Conservation (phyloP, 2,888 invertebrate species). For the Agrilus mali region DNA sequence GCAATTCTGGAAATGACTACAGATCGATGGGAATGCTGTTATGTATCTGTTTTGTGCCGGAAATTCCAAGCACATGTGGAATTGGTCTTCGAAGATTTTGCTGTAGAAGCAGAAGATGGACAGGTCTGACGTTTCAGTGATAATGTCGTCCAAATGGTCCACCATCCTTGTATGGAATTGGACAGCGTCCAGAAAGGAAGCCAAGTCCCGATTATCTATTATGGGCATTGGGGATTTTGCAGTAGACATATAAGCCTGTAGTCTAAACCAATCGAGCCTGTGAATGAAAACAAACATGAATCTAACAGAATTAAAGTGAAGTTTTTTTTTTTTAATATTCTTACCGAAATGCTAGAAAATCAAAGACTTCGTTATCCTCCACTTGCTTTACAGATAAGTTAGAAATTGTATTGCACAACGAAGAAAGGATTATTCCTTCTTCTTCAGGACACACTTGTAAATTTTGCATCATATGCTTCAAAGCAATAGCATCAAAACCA, state of each 20-base stretch:
- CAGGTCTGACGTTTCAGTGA: slow-evolving; percentile 93
- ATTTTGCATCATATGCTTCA: slow-evolving; percentile 75
- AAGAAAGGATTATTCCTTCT: slow-evolving; percentile 86
- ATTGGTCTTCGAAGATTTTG: slow-evolving; percentile 94
- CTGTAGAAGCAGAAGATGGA: slow-evolving; percentile 97
- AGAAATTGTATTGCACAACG: slow-evolving; percentile 80
- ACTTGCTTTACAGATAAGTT: slow-evolving; percentile 86
- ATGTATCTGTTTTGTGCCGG: slow-evolving; percentile 97
- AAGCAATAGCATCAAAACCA: slow-evolving; percentile 87
- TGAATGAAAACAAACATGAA: background rate
- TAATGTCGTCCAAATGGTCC: slow-evolving; percentile 91
- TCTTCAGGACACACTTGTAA: slow-evolving; percentile 83
- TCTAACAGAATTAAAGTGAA: too few relatives aligned
- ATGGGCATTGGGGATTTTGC: slow-evolving; percentile 68
- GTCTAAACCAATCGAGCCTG: slow-evolving; percentile 84
- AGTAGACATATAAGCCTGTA: slow-evolving; percentile 88
- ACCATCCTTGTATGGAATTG: slow-evolving; percentile 97
- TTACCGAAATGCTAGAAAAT: slow-evolving; percentile 79
- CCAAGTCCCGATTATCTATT: slow-evolving; percentile 73
- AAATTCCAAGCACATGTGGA: slow-evolving; percentile 97
- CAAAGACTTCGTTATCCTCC: slow-evolving; percentile 90
- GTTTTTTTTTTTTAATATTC: slow-evolving; percentile 4
- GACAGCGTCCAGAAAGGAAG: slow-evolving; percentile 86
- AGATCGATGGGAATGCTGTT: slow-evolving; percentile 94
- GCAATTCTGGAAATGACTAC: slow-evolving; percentile 95